Base-by-base conservation (phyloP, 37 sponge, comb jelly and placozoan genomes). In the Haliclona indistincta region DNA sequence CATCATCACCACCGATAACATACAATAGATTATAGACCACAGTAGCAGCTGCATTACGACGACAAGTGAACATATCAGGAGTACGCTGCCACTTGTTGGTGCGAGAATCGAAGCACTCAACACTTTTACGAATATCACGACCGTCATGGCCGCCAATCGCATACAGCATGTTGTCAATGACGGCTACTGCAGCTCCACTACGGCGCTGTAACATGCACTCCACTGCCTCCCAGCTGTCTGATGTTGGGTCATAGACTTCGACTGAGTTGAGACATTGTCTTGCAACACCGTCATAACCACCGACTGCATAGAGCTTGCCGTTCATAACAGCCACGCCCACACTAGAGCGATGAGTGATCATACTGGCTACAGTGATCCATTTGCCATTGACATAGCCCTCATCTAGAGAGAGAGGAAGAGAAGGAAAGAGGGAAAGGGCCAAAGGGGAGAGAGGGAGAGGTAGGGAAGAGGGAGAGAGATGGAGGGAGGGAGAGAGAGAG, bases 71-170 rank as follows among this genome's bases (percentile, higher is more conserved):
- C 95, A 95, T 95, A 61, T 92, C 85, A 43, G 93, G 78, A 19
- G 84, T 74, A 33, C 71, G 39, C 2, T 23, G 19, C 95, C 95
- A 95, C 41, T 80, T 54, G 26, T 69, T 40, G 0, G 70, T 55
- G 28, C 11, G 38, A 3, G 93, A 84, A 53, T 95, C 93, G 68
- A 81, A 95, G 15, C 51, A 47, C 15, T 47, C 51, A 47, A 47
- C 51, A 47, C 51, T 47, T 47, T 47, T 47, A 17, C 51, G 51
- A 17, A 47, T 47, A 47, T 47, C 51, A n/a, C n/a, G n/a, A n/a
- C 96, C 96, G 35, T 95, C 89, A 42, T 95, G 93, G 58, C 96
- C 96, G n/a, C 96, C 96, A 20, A 95, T 83, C 45, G 94, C 96
- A 68, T 91, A 95, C 15, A 95, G 71, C 56, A 74, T 47, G 28